These are phyloP conservation scores for Oscheius sp. DNA, from an alignment of 2,888 invertebrate genomes.

Conservation along the genomic window DNA sequence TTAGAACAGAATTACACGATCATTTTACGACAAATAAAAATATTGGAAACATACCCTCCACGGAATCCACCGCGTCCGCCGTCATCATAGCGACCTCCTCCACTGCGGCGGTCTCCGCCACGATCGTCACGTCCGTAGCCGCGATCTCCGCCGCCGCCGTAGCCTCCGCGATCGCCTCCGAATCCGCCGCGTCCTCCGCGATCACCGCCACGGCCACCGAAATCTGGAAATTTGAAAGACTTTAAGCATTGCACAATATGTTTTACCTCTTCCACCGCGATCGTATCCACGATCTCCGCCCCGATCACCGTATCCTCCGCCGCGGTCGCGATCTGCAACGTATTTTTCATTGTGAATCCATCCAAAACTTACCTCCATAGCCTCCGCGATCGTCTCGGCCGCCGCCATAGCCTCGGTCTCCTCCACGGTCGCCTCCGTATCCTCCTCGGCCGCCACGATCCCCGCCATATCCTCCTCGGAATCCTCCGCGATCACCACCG, in stretches of 20 bases:
- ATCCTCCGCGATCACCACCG: constrained; percentile 19
- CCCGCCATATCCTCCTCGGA: constrained; percentile 1
- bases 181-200: constrained; percentile 27
- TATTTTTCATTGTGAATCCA: constrained; percentile 14
- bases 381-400: constrained; percentile 43
- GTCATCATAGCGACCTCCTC: constrained; percentile 42
- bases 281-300: constrained; percentile 36
- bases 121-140: constrained; percentile 11
- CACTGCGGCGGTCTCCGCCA: constrained; percentile 29
- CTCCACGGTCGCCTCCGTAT: constrained; percentile 37
- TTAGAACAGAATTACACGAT: no score
- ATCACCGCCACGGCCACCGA: constrained; percentile 32
- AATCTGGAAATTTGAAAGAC: neutral
- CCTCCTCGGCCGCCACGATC: constrained; percentile 26
- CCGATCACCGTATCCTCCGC: constrained; percentile 37
- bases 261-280: constrained; percentile 10
- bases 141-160: constrained; percentile 35
- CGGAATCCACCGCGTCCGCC: constrained; percentile 38
- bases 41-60: constrained; percentile 41
- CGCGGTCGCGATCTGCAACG: constrained; percentile 37
- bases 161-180: constrained; percentile 22
- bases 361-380: constrained; percentile 5
- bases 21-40: neutral
- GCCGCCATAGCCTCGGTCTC: constrained; percentile 30
- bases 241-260: no score